Evolutionary conservation across 2,888 invertebrate genomes (phyloP).

Genomic region (Miltochrista miniata): DNA sequence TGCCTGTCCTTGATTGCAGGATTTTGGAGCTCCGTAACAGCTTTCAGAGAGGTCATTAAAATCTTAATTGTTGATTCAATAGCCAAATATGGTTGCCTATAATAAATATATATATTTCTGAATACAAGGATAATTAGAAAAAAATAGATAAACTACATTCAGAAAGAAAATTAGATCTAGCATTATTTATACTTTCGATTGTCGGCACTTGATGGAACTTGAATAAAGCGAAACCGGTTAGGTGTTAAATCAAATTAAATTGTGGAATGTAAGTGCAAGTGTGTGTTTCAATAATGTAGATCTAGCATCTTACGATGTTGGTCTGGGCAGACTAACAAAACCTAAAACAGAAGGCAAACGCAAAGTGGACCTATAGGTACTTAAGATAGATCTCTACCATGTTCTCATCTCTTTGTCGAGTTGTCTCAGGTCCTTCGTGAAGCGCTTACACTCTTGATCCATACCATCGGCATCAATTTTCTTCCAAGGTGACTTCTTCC

Average conservation of each 20-base stretch:
- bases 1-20: conserved; percentile 96
- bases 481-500: conserved; percentile 97
- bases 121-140: not conserved
- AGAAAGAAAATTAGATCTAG: not conserved
- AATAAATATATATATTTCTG: conserved; percentile 3
- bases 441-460: conserved; percentile 97
- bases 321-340: no score
- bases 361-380: not conserved
- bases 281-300: no score
- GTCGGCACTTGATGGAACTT: no score
- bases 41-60: conserved; percentile 95
- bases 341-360: not conserved
- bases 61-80: conserved; percentile 94
- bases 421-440: conserved; percentile 91
- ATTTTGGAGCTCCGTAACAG: conserved; percentile 96
- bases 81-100: conserved; percentile 89
- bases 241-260: no score
- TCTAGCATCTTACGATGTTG: no score
- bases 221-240: no score
- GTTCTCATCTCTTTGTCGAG: conserved; percentile 91
- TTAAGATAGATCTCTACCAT: conserved; percentile 72
- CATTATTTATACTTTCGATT: no score
- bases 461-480: conserved; percentile 97
- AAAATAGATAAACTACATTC: no score
- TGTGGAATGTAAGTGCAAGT: no score